phyloP scores from a whole-genome alignment of 2,888 invertebrate genomes.

The Phortica magna region DNA sequence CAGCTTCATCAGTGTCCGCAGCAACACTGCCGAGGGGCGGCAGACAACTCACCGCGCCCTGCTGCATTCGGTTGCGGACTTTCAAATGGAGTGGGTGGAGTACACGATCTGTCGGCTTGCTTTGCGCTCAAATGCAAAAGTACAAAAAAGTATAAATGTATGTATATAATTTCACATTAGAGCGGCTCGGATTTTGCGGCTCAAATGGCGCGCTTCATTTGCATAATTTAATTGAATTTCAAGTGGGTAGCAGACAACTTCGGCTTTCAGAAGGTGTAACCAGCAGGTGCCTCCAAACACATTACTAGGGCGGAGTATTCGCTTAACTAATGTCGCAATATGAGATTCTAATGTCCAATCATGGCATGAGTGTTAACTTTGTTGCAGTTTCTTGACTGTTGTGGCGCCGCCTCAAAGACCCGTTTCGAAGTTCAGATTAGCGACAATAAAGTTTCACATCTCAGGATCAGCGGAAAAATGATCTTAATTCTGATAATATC shows the following conservation, averaged over 20 bases:
- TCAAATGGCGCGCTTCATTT: conserved; percentile 67
- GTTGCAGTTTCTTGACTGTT: too few relatives aligned
- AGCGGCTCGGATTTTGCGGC: conserved; percentile 36
- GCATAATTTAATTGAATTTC: conserved; percentile 75
- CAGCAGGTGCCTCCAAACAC: conserved; percentile 53
- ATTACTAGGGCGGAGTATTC: conserved; percentile 9
- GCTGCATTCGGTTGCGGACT: conserved; percentile 28
- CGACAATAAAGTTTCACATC: too few relatives aligned
- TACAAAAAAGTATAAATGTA: background rate
- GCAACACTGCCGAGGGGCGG: background rate
- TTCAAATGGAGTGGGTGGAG: conserved; percentile 65
- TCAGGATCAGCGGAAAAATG: too few relatives aligned
- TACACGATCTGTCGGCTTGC: conserved; percentile 43
- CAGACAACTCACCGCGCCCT: conserved; percentile 6
- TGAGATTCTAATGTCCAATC: too few relatives aligned
- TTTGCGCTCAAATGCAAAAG: conserved; percentile 43
- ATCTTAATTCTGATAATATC: background rate
- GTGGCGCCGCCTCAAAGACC: too few relatives aligned
- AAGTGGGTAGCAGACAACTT: conserved; percentile 51
- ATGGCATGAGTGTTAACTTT: too few relatives aligned
- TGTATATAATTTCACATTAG: conserved; percentile 50
- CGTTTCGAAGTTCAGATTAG: too few relatives aligned
- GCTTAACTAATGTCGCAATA: background rate
- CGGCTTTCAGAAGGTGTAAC: conserved; percentile 30
- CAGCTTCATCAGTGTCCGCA: background rate